Evolutionary conservation across 2,113 vertebrate genomes (phyloP), one percentile per base, ranked within the genome.

Genomic region (Peromyscus leucopus): DNA sequence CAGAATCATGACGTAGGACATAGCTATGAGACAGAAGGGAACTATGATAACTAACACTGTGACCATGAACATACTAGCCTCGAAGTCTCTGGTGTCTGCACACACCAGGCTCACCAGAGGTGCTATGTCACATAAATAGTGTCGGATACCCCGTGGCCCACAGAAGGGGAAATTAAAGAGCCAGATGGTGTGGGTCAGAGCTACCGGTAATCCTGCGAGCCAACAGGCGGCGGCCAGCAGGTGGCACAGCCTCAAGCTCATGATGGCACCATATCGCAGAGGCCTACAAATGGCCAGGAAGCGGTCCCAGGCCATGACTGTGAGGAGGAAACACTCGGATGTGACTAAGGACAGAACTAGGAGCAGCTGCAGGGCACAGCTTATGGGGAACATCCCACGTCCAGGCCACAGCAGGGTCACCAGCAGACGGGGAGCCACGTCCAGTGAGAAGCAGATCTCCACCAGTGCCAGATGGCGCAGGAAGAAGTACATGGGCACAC

Each of bases 121-220:
- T 0, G 83, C 31, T 13, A 95, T 8, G 61, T 96, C 97, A 76
- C 97, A 96, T 36, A 98, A 94, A 48, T 80, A 97, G 76, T 95
- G 48, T 10, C 76, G 1, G 0, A 94, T 16, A 0, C 3, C 7
- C 0, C 74, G 76, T 2, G 85, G 94, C 26, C 94, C 48, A 24
- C 93, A 97, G 89, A 97, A 98, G 4, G 96, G 89, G 59, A 96
- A 80, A 6, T 12, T 36, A 72, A 98, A 92, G 4, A 96, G 87
- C 93, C 91, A 89, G 0, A 48, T 1, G 7, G 83, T 96, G 79
- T 97, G 95, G 36, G 82, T 59, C 39, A 97, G 90, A 0, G 79
- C 42, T 3, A 92, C 16, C 0, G 95, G 85, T 55, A 95, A 28
- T 48, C 97, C 55, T 0, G 85, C 46, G 0, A 96, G n/a, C 96